Evolutionary conservation across 1,140 invertebrate species (phyloP).

Genomic region (Macrocentrus cingulum): DNA sequence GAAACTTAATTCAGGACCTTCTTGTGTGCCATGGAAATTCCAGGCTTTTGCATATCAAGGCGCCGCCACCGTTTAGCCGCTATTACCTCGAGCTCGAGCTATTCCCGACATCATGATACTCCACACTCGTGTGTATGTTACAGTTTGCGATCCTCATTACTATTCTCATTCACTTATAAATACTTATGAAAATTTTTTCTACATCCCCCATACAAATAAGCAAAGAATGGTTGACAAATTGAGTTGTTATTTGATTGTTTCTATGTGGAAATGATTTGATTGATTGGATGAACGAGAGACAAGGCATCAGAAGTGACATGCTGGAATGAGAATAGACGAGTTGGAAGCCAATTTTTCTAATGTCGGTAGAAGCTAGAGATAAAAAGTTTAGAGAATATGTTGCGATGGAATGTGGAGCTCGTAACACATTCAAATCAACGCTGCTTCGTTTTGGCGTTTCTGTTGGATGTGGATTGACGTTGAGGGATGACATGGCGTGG

Average conservation of each 20-base stretch:
- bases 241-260: neutral
- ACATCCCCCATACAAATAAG: too few species aligned
- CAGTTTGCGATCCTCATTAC: too few species aligned
- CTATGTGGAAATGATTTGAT: constrained; percentile 14
- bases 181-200: too few species aligned
- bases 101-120: constrained; percentile 1
- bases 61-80: constrained; percentile 37
- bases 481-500: constrained; percentile 48
- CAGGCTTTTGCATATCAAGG: constrained; percentile 40
- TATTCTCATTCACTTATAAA: too few species aligned
- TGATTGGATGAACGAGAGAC: neutral
- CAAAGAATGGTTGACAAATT: too few species aligned
- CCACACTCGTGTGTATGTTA: neutral
- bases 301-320: neutral
- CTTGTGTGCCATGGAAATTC: constrained; percentile 31
- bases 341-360: constrained; percentile 6
- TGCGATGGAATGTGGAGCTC: constrained; percentile 38
- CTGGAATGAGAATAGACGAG: constrained; percentile 6
- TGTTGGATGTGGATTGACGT: constrained; percentile 44
- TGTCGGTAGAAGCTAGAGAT: neutral
- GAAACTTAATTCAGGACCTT: constrained; percentile 13
- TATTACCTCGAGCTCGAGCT: constrained; percentile 31
- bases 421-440: constrained; percentile 48
- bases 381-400: constrained; percentile 18
- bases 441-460: constrained; percentile 28